These are phyloP conservation scores for Meganola albula DNA, from an alignment of 2,888 invertebrate species.

Conservation along the genomic window DNA sequence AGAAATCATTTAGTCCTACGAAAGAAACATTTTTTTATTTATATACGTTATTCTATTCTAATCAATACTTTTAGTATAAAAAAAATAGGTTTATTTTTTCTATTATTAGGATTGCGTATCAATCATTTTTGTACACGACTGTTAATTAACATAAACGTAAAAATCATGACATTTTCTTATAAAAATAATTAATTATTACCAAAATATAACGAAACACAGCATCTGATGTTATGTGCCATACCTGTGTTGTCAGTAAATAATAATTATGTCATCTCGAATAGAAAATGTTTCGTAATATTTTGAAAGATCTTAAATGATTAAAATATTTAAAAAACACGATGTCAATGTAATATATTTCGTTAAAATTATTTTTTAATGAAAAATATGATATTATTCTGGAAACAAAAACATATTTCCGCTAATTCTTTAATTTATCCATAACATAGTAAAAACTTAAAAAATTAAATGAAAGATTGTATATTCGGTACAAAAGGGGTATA, in stretches of 20 bases:
- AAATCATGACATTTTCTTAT: constrained; percentile 53
- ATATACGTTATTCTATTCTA: too few relatives aligned
- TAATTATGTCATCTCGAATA: constrained; percentile 36
- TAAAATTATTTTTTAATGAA: too few relatives aligned
- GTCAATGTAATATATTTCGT: too few relatives aligned
- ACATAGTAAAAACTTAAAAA: too few relatives aligned
- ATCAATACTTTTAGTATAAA: too few relatives aligned
- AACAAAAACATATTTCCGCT: background rate
- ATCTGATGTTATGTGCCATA: constrained; percentile 74
- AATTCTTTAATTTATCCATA: background rate
- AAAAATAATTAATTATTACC: constrained; percentile 23
- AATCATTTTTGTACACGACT: constrained; percentile 29
- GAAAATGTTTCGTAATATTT: constrained; percentile 18
- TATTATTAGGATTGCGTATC: constrained; percentile 8
- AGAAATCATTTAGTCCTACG: too few relatives aligned
- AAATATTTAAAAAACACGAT: too few relatives aligned
- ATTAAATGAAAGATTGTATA: too few relatives aligned
- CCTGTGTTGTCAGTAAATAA: constrained; percentile 49
- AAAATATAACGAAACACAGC: constrained; percentile 38
- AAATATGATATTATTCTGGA: too few relatives aligned
- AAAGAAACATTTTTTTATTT: too few relatives aligned
- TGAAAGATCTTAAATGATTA: constrained; percentile 20
- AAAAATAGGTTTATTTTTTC: too few relatives aligned
- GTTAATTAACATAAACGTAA: constrained; percentile 37
- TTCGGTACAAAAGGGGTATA: too few relatives aligned